Evolutionary conservation across 2,113 vertebrate species (phyloP).

Genomic region (Stigmatopora argus): DNA sequence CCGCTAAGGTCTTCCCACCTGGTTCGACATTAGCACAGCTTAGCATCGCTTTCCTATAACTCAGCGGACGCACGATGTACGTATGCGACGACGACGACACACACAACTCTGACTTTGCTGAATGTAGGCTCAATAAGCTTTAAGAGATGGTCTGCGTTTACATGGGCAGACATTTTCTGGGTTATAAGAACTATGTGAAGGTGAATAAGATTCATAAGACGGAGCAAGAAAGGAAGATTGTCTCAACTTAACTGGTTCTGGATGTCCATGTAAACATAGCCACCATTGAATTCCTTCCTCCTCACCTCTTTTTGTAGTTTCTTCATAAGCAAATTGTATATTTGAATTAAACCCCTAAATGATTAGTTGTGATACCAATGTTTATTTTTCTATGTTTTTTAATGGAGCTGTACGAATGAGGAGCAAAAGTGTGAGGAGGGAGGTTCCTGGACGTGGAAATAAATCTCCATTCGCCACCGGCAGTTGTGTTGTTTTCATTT

Average conservation of each 20-base stretch:
- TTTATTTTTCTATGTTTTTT: conserved; percentile 72
- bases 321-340: conserved; percentile 67
- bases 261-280: conserved; percentile 15
- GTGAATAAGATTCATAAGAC: background rate
- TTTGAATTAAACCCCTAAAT: conserved; percentile 66
- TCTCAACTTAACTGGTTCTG: conserved; percentile 7
- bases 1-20: conserved; percentile 43
- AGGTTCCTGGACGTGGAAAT: conserved; percentile 52
- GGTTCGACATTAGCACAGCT: conserved; percentile 48
- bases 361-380: conserved; percentile 65
- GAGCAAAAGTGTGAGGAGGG: conserved; percentile 39
- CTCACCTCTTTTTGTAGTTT: conserved; percentile 53
- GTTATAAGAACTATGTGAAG: no score
- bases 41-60: background rate
- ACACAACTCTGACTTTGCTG: conserved; percentile 32
- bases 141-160: conserved; percentile 32
- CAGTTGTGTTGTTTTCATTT: conserved; percentile 29
- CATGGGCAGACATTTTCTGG: background rate
- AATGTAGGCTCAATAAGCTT: conserved; percentile 66
- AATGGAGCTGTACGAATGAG: conserved; percentile 39
- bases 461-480: conserved; percentile 52
- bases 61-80: background rate
- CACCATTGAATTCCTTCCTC: conserved; percentile 16
- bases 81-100: background rate
- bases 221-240: background rate